phyloP scores from a whole-genome alignment of 2,888 invertebrate species.

The Lingula anatina region DNA sequence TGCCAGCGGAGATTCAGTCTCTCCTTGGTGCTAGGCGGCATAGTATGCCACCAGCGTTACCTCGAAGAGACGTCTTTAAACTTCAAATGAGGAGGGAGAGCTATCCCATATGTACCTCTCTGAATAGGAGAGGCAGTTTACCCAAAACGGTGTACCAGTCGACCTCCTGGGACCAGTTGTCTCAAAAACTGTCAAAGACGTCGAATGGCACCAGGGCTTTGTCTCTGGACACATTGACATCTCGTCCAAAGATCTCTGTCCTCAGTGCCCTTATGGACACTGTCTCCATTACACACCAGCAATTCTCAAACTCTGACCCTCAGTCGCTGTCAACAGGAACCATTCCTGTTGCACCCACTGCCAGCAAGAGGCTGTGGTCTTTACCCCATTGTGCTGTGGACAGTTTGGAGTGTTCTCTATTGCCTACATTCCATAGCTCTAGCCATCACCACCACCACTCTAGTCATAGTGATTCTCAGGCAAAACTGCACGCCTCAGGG shows the following conservation, averaged over 20 bases:
- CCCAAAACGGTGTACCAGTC: slow-evolving; percentile 17
- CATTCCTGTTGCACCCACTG: too few relatives aligned
- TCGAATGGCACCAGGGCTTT: slow-evolving; percentile 11
- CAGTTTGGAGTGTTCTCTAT: too few relatives aligned
- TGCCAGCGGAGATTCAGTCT: slow-evolving; percentile 10
- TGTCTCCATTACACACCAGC: too few relatives aligned
- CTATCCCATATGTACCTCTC: slow-evolving; percentile 53
- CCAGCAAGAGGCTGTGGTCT: too few relatives aligned
- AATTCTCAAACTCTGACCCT: too few relatives aligned
- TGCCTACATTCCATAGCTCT: too few relatives aligned
- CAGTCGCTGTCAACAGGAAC: too few relatives aligned
- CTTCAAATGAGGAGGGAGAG: slow-evolving; percentile 58
- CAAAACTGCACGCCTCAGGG: too few relatives aligned
- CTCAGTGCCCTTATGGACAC: slow-evolving; percentile 24
- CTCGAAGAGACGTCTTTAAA: slow-evolving; percentile 21
- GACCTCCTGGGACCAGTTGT: slow-evolving; percentile 14
- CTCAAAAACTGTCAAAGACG: slow-evolving; percentile 9
- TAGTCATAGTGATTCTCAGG: too few relatives aligned
- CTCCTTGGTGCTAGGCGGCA: slow-evolving; percentile 16
- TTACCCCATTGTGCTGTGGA: too few relatives aligned
- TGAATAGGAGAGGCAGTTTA: slow-evolving; percentile 21
- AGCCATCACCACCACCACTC: too few relatives aligned
- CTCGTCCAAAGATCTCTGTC: slow-evolving; percentile 26
- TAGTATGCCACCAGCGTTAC: slow-evolving; percentile 22
- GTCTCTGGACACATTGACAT: slow-evolving; percentile 22